Evolutionary conservation across 2,888 invertebrate genomes (phyloP).

Genomic region (Nasonia oneida): DNA sequence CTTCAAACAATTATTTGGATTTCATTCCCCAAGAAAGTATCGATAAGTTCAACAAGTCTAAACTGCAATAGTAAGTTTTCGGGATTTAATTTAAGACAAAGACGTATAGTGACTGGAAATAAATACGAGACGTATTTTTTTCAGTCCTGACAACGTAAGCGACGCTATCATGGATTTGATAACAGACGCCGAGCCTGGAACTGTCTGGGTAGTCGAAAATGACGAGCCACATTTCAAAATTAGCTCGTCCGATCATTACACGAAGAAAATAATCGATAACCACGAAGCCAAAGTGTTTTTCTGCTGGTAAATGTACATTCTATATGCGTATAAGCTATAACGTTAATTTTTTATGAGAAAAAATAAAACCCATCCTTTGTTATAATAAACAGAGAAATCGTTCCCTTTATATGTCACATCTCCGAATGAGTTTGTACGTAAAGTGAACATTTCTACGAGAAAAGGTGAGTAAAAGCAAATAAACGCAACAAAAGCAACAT

Average conservation of each 20-base stretch:
- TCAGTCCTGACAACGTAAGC: conserved; percentile 45
- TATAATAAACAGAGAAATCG: too few species aligned
- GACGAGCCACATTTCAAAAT: conserved; percentile 37
- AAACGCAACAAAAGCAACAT: not conserved
- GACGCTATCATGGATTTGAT: conserved; percentile 35
- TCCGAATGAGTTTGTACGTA: too few species aligned
- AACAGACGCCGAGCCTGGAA: conserved; percentile 23
- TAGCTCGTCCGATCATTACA: conserved; percentile 27
- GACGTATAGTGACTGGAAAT: too few species aligned
- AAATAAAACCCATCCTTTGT: too few species aligned
- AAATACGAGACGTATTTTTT: not conserved
- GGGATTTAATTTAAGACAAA: not conserved
- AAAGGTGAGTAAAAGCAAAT: not conserved
- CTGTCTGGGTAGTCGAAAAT: conserved; percentile 42
- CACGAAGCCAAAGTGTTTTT: conserved; percentile 37
- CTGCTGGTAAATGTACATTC: conserved; percentile 19
- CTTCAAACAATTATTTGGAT: conserved; percentile 31
- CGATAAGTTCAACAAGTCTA: not conserved
- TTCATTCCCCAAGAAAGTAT: conserved; percentile 30
- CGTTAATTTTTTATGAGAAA: too few species aligned
- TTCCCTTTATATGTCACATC: too few species aligned
- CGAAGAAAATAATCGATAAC: conserved; percentile 30
- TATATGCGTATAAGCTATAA: too few species aligned
- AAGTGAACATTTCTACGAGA: not conserved
- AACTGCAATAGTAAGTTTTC: conserved; percentile 41